Base-by-base conservation (phyloP, 2,888 invertebrate species). In the Sisyra terminalis region DNA sequence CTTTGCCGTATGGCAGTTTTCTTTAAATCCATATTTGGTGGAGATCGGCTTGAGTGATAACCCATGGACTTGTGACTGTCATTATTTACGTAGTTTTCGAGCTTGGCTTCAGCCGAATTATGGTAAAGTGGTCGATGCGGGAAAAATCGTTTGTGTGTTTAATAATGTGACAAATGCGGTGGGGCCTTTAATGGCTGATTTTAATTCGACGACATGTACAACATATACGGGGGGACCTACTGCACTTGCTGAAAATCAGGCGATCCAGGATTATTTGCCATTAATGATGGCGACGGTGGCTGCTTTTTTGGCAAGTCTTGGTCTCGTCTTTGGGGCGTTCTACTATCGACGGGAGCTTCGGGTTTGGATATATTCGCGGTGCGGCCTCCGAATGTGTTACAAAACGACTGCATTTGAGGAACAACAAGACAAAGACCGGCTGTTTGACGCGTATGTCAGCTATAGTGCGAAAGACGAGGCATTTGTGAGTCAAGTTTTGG, bases 401-500 rank as follows among this genome's bases (percentile, higher is more conserved):
- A 83, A 83, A 61, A 79, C 83, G 24, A 76, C 79, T 5, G 73
- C 75, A 17, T 84, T 83, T 50, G 81, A 85, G 55, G 84, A 85
- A 54, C 80, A 80, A 61, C 78, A 78, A 54, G 81, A 82, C 60
- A 80, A 80, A 64, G 84, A 86, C 63, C 77, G 87, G 51, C 73
- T 89, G 39, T 94, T 88, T 62, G 96, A 97, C 64, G 93, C 90
- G 43, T 96, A 94, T 66, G 79, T 97, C 50, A 86, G 88, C 54
- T 96, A 96, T 66, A 88, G 89, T 58, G 81, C 85, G 46, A 86
- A 89, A 62, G 93, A 94, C 63, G 89, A 92, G 57, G 77, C 80
- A 40, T 92, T 90, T 62, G 89, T 93, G 31, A 81, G 80, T 51
- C 84, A 90, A 62, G 84, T 88, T 55, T 65, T 94, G 53, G 86